These are phyloP conservation scores for Dinothrombium tinctorium DNA, from an alignment of 1,140 invertebrate genomes.

Conservation along the genomic window DNA sequence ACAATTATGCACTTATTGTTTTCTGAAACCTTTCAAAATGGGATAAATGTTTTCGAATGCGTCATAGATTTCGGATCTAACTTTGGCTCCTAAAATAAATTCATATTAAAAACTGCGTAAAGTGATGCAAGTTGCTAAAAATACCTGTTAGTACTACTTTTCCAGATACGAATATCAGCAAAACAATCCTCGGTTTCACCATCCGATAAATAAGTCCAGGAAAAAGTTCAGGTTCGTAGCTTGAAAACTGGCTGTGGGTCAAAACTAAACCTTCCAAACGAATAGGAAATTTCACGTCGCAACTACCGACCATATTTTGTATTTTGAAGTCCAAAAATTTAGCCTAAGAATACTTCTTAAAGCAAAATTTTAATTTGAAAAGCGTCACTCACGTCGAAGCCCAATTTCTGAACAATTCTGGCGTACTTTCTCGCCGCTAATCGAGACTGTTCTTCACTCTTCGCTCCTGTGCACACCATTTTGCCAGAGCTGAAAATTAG, in stretches of 20 bases:
- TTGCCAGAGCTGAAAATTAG: conserved; percentile 98
- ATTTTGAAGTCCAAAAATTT: conserved; percentile 99
- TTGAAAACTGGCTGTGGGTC: conserved; percentile 92
- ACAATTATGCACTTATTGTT: no score
- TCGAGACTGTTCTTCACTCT: conserved; percentile 91
- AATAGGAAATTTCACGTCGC: conserved; percentile 98
- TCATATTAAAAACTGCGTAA: neutral
- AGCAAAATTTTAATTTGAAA: conserved; percentile 3
- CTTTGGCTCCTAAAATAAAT: conserved; percentile 63
- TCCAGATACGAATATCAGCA: conserved; percentile 96
- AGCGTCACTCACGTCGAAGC: conserved; percentile 48
- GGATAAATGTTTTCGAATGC: conserved; percentile 99
- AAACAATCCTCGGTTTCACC: conserved; percentile 95
- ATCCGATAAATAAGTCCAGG: conserved; percentile 97
- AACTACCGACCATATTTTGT: conserved; percentile 99
- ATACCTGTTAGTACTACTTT: conserved; percentile 88
- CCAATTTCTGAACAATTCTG: conserved; percentile 93
- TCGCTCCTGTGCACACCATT: conserved; percentile 99
- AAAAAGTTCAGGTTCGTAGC: conserved; percentile 50
- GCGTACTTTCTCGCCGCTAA: conserved; percentile 96
- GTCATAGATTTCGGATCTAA: conserved; percentile 92
- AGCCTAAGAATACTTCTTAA: conserved; percentile 36
- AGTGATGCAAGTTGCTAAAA: neutral
- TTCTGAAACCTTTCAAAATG: conserved; percentile 95
- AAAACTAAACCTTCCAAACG: conserved; percentile 85